Percentiles rank a stretch among this genome's conserved stretches.
These are phyloP conservation scores for Helicoverpa zea DNA, from an alignment of 1,140 invertebrate species.

Conservation along the genomic window DNA sequence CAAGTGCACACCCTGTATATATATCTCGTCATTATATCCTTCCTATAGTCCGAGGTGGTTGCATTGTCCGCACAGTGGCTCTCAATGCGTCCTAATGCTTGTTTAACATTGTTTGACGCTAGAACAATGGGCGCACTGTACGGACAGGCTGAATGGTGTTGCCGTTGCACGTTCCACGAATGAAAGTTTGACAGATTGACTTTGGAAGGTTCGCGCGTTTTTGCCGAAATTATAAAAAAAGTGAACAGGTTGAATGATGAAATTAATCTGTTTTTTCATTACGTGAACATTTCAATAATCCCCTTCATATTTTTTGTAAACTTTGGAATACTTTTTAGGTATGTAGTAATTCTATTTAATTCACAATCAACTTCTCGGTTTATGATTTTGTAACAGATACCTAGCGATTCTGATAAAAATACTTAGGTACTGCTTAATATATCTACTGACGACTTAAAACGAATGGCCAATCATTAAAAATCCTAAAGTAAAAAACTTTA, in stretches of 20 bases:
- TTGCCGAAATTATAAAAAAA: not conserved
- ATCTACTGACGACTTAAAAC: no score
- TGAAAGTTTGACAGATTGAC: conserved; percentile 50
- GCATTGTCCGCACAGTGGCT: conserved; percentile 75
- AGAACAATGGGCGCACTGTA: conserved; percentile 60
- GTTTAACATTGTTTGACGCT: conserved; percentile 69
- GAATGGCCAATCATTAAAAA: not conserved
- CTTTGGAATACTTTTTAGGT: no score
- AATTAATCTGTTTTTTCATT: not conserved
- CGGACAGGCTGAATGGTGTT: conserved; percentile 39
- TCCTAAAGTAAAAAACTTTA: conserved; percentile 23
- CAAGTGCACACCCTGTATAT: conserved; percentile 2
- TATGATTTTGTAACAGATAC: no score
- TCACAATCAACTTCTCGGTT: no score
- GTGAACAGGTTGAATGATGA: not conserved
- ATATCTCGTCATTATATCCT: conserved; percentile 54
- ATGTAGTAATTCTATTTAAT: no score
- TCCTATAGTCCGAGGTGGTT: conserved; percentile 58
- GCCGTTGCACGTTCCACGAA: conserved; percentile 48
- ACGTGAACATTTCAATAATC: not conserved
- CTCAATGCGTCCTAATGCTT: conserved; percentile 69
- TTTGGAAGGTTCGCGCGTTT: conserved; percentile 1
- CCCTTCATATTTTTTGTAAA: not conserved
- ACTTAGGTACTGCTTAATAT: no score
- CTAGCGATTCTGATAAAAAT: no score